Percentiles rank a stretch among this genome's conserved stretches.
Evolutionary conservation across 2,888 invertebrate species (phyloP).

Genomic region (Platyscelio sp.): DNA sequence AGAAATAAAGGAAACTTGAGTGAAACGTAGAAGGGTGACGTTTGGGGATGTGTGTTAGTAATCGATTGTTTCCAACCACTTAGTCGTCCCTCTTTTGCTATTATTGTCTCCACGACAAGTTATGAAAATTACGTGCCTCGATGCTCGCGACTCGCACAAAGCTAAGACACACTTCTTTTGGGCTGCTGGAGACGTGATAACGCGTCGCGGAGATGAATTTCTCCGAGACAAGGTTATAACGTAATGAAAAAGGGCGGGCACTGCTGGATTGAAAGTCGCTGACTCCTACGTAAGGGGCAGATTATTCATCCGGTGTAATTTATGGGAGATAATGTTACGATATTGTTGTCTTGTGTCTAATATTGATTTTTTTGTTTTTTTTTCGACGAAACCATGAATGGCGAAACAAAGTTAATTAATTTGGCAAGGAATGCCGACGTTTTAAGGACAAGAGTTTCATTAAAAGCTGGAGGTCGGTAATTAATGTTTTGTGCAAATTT

Average conservation of each 20-base stretch:
- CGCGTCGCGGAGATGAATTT: conserved; percentile 50
- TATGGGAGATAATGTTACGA: conserved; percentile 13
- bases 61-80: conserved; percentile 73
- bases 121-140: conserved; percentile 81
- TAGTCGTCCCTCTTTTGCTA: conserved; percentile 72
- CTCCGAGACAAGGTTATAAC: conserved; percentile 51
- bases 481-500: too few species aligned
- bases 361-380: conserved; percentile 35
- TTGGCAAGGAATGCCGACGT: too few species aligned
- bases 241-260: conserved; percentile 39
- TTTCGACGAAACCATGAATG: too few species aligned
- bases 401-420: too few species aligned
- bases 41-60: conserved; percentile 22
- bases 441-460: too few species aligned
- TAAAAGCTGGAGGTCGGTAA: too few species aligned
- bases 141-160: conserved; percentile 72
- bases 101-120: conserved; percentile 80
- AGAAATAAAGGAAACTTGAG: too few species aligned
- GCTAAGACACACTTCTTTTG: conserved; percentile 50
- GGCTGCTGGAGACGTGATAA: conserved; percentile 34
- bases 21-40: neutral
- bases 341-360: conserved; percentile 32
- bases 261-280: conserved; percentile 30
- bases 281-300: neutral
- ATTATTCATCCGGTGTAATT: conserved; percentile 18